Evolutionary conservation across 92 coral and sea anemone genomes (phyloP), one percentile per base, ranked within the genome.

Genomic region (Siderastrea radians): DNA sequence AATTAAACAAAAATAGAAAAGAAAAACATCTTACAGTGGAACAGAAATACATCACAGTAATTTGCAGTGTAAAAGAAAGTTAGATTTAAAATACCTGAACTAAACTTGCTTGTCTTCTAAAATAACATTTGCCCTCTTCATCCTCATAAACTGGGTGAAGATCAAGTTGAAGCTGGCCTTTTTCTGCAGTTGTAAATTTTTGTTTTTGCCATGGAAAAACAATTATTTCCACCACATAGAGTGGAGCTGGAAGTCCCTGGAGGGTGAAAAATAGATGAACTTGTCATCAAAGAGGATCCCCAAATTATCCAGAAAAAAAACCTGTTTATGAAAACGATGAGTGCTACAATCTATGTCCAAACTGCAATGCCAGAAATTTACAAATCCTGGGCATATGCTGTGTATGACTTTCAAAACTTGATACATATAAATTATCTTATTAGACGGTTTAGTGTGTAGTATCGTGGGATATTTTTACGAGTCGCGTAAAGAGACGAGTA

Each of bases 141-240:
- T 97, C 99, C 66, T 95, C 90, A 90, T 95, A 90, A 12, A 95
- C 91, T 53, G 99, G 99, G 54, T 97, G 99, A 1, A 97, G 87
- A 66, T 84, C 16, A 26, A 94, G 50, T 5, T 65, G 85, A 17
- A 83, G 88, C 2, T 72, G 79, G 7, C 90, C 87, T 44, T 86
- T 75, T 16, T 86, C 78, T 52, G 74, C 38, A 26, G 38, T 82
- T 70, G 86, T 71, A 2, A 87, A 46, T 4, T 93, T 38, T 82
- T 85, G 88, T 50, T 77, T 80, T 46, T 93, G 82, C 85, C 89
- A 90, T 16, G 96, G 97, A 77, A 81, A 88, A 4, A 94, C 91
- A 4, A 90, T 92, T 43, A 97, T 92, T 81, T 97, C 99, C 57
- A 97, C 94, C 19, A 97, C 96, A 89, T 83, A 95, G 9, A 82